Evolutionary conservation across 2,113 vertebrate species (phyloP).

Genomic region (Phalacrocorax brasilianus): DNA sequence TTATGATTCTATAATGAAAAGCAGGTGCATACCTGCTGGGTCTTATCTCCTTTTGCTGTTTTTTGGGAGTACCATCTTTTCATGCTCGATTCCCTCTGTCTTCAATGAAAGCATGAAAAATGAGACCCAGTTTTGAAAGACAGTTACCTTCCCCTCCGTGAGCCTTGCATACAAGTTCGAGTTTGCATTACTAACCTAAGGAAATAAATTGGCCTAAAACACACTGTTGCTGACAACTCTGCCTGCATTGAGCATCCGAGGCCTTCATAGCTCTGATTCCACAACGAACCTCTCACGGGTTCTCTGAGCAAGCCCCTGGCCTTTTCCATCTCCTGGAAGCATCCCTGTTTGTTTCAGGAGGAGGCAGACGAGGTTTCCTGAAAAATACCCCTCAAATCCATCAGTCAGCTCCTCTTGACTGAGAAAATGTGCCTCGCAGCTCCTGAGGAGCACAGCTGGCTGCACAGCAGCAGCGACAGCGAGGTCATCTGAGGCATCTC

Average conservation of each 20-base stretch:
- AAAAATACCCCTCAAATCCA: neutral
- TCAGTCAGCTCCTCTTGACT: neutral
- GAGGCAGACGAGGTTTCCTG: neutral
- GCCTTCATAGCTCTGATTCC: neutral
- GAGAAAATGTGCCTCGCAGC: neutral
- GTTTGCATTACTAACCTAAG: neutral
- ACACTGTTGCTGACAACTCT: neutral
- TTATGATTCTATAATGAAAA: neutral
- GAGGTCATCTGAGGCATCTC: neutral
- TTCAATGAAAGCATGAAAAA: neutral
- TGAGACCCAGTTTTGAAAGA: neutral
- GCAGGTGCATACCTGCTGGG: neutral
- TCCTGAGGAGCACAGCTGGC: accelerated
- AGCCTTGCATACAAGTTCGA: neutral
- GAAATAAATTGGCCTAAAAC: neutral
- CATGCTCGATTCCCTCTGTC: neutral
- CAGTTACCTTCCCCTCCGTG: neutral
- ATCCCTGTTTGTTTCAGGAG: neutral
- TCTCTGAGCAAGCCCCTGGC: neutral
- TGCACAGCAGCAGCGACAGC: neutral
- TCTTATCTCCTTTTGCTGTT: neutral
- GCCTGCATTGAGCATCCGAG: neutral
- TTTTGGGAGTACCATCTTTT: neutral
- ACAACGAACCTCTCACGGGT: neutral
- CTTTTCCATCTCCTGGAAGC: neutral